Conservation (phyloP, 2,888 invertebrate species). For the Pollenia amentaria region DNA sequence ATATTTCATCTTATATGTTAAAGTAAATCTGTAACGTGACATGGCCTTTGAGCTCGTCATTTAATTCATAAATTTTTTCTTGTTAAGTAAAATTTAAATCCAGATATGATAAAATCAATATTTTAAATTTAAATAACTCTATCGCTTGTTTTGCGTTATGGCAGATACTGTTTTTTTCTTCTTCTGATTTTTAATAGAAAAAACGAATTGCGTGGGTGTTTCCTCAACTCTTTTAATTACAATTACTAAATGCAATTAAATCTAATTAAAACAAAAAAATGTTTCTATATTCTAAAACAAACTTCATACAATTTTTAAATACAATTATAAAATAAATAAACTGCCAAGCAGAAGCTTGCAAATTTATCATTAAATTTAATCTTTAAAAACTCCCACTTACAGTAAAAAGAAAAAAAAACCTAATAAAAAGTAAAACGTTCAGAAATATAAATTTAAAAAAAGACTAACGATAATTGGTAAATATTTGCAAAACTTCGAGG, state of each 20-base stretch:
- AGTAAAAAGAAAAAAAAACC: neutral
- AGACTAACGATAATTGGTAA: slow-evolving; percentile 59
- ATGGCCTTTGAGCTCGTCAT: too few species aligned
- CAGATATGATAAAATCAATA: too few species aligned
- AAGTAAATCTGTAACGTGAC: too few species aligned
- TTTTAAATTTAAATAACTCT: too few species aligned
- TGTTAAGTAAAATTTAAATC: too few species aligned
- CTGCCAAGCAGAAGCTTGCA: slow-evolving; percentile 4
- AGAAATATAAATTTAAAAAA: neutral
- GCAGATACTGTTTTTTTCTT: too few species aligned
- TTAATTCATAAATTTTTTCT: too few species aligned
- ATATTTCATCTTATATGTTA: too few species aligned
- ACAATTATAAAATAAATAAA: neutral
- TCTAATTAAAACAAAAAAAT: neutral
- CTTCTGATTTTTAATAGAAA: neutral
- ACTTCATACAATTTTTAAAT: slow-evolving; percentile 30
- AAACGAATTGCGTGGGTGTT: neutral
- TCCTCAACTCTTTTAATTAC: neutral
- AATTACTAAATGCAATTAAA: slow-evolving; percentile 19
- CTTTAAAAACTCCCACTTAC: slow-evolving; percentile 51
- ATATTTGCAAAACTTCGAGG: slow-evolving; percentile 64
- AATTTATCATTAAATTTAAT: slow-evolving; percentile 54
- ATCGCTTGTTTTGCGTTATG: too few species aligned
- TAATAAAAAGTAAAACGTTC: slow-evolving; percentile 1
- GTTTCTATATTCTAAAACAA: slow-evolving; percentile 32